phyloP scores from a whole-genome alignment of 2,888 invertebrate genomes.

The Suillia variegata region DNA sequence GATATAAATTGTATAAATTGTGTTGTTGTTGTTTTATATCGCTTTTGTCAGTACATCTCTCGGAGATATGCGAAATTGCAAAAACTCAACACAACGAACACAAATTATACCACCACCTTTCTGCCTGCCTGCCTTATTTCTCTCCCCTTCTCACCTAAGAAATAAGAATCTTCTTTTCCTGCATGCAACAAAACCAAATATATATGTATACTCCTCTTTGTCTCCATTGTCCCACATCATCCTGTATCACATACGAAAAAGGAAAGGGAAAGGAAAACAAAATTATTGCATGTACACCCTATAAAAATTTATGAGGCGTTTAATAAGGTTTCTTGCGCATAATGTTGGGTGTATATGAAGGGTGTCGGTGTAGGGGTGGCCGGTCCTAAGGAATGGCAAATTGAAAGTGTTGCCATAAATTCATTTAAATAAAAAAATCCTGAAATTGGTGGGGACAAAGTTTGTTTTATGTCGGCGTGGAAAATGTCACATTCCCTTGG shows the following conservation, averaged over 20 bases:
- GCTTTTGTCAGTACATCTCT: neutral
- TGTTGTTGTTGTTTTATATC: neutral
- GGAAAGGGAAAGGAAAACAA: neutral
- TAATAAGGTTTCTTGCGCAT: constrained; percentile 49
- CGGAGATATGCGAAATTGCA: neutral
- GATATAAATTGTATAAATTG: too few species aligned
- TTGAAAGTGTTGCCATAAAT: constrained; percentile 31
- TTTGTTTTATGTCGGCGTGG: constrained; percentile 18
- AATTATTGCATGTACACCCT: constrained; percentile 53
- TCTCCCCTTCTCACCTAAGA: too few species aligned
- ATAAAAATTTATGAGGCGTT: constrained; percentile 57
- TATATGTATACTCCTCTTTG: too few species aligned
- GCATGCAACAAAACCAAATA: too few species aligned
- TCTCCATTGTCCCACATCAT: neutral
- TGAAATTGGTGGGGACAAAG: constrained; percentile 8
- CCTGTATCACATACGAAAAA: neutral
- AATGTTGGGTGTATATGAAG: neutral
- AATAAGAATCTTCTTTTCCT: too few species aligned
- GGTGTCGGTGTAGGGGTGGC: neutral
- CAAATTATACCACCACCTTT: neutral
- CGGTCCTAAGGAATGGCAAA: constrained; percentile 2
- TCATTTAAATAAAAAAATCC: constrained; percentile 26
- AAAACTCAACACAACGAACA: neutral
- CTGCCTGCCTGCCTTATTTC: too few species aligned
- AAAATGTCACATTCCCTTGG: neutral